phyloP scores from a whole-genome alignment of 2,797 vertebrate genomes.

The Brachyrhaphis roseni region DNA sequence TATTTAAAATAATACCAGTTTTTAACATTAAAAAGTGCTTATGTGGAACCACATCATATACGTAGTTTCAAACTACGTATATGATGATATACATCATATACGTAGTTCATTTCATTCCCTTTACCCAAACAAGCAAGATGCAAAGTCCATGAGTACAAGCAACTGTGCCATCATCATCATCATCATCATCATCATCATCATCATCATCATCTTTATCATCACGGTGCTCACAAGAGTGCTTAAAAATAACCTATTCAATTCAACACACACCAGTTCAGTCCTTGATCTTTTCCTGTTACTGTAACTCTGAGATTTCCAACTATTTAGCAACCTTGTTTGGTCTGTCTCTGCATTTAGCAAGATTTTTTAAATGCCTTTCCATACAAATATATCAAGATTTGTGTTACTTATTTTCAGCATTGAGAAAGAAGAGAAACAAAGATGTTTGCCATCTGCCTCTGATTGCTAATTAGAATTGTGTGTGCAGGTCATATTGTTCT shows the following conservation, averaged over 20 bases:
- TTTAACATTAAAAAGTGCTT: slow-evolving; percentile 32
- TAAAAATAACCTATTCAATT: background rate
- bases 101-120: background rate
- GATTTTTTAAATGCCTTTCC: background rate
- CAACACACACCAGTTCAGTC: background rate
- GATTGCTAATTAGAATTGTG: slow-evolving; percentile 1
- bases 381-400: background rate
- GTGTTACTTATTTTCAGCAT: background rate
- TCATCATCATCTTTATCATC: background rate
- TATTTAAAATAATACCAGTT: slow-evolving; percentile 16
- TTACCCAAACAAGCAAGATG: background rate
- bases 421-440: background rate
- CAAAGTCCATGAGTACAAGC: background rate
- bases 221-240: slow-evolving; percentile 10
- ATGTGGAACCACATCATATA: slow-evolving; percentile 45
- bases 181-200: background rate
- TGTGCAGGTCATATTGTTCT: slow-evolving; percentile 18
- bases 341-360: background rate
- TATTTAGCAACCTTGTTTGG: background rate
- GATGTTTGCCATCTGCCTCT: slow-evolving; percentile 3
- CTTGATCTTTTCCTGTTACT: slow-evolving; percentile 20
- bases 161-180: background rate
- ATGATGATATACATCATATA: slow-evolving; percentile 56
- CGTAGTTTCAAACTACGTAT: background rate
- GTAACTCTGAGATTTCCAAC: background rate